phyloP scores from a whole-genome alignment of 2,797 vertebrate species.

The Octomys mimax region DNA sequence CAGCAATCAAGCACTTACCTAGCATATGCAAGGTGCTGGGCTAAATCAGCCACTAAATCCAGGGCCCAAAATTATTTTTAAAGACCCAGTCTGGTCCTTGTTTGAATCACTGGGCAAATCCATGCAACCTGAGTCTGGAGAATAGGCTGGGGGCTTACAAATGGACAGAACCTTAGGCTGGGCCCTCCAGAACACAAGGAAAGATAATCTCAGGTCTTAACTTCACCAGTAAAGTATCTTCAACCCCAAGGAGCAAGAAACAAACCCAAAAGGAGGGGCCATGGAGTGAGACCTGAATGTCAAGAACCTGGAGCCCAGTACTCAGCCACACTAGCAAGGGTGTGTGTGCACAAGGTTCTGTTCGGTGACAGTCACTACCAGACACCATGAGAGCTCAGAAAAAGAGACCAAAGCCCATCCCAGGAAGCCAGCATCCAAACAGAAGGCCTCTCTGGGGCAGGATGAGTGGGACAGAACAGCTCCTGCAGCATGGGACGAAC shows the following conservation, averaged over 20 bases:
- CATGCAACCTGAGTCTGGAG: background rate
- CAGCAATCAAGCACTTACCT: background rate
- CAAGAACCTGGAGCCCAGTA: background rate
- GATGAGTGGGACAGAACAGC: background rate
- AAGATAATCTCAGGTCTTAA: constrained; percentile 37
- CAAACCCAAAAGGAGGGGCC: background rate
- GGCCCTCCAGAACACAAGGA: constrained; percentile 4
- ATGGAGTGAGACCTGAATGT: background rate
- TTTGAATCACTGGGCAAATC: background rate
- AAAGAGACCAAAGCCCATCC: background rate
- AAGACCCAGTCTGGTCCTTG: background rate
- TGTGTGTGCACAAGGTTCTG: rapidly evolving
- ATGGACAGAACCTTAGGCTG: background rate
- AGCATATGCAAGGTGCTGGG: background rate
- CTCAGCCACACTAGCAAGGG: background rate
- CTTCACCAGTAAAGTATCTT: constrained; percentile 18
- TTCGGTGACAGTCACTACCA: rapidly evolving
- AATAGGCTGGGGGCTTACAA: background rate
- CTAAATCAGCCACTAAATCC: background rate
- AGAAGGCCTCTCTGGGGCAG: too few relatives aligned
- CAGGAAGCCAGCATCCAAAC: background rate
- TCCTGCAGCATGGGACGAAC: background rate
- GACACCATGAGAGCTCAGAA: rapidly evolving
- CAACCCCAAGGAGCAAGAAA: constrained; percentile 11
- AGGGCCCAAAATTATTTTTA: background rate